Evolutionary conservation across 2,113 vertebrate genomes (phyloP), one percentile per base, ranked within the genome.

Genomic region (Balaeniceps rex): DNA sequence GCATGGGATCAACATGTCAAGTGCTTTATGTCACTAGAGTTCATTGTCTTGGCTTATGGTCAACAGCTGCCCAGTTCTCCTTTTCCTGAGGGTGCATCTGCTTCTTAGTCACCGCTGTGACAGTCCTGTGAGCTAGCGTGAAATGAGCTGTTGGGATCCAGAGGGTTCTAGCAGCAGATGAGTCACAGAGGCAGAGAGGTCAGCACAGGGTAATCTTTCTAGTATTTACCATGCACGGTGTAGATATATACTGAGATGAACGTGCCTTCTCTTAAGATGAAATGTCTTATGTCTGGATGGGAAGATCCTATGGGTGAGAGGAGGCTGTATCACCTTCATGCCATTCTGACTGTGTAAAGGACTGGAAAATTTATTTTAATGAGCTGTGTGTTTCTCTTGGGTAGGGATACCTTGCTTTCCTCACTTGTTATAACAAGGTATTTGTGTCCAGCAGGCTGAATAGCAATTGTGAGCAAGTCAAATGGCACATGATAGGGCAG

Each of bases 181-280:
- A 96, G 82, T 96, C 91, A 92, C 69, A 55, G 61, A 84, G 74
- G 31, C 83, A 76, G 52, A 88, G 68, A 61, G 70, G 65, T 94
- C 94, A 94, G 29, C 46, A 75, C 47, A 66, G 68, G 33, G 26
- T 89, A 23, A 47, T 61, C 84, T 61, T 83, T 71, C 65, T 75
- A 57, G 74, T 82, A 76, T 79, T 87, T 72, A 46, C 61, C 34
- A 14, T 14, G 2, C 42, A 46, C 0, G 3, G 14, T 26, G n/a
- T 83, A 46, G 28, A 12, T 75, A 15, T 58, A 70, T 14, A 60
- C 38, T 42, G 14, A 87, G 42, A 33, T 69, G 61, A 89, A 58
- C 75, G 68, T 90, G 57, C 40, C 40, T 81, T 77, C 60, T 64
- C 21, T 81, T 83, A 29, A 87, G 93, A 58, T 54, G 25, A 81